These are phyloP conservation scores for Macheiramphus alcinus DNA, from an alignment of 2,113 vertebrate genomes.

Conservation along the genomic window DNA sequence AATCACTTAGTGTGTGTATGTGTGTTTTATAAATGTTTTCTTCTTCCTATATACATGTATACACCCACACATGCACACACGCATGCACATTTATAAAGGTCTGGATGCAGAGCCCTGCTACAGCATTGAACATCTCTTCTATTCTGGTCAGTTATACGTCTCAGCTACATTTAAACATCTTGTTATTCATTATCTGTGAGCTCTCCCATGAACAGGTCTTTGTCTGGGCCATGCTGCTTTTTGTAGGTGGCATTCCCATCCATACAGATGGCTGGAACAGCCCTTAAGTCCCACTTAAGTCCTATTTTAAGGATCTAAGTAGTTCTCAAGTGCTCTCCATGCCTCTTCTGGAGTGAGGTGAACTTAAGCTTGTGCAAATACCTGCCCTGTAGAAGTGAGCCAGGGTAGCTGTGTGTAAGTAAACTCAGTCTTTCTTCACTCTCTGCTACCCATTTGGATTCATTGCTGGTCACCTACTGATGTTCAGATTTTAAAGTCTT, in stretches of 20 bases:
- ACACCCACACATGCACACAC: not conserved
- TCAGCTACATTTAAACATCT: not conserved
- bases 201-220: conserved; percentile 4
- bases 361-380: not conserved
- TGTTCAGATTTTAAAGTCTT: not conserved
- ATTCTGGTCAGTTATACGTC: not conserved
- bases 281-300: conserved; percentile 16
- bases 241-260: conserved; percentile 11
- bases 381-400: not conserved
- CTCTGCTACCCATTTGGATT: not conserved
- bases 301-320: conserved; percentile 8
- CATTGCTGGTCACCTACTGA: not conserved
- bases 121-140: not conserved
- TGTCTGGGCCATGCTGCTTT: not conserved
- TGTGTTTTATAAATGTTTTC: not conserved
- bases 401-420: not conserved
- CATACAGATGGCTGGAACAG: not conserved
- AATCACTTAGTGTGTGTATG: not conserved
- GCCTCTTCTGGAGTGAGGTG: not conserved
- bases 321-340: not conserved
- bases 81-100: fast-evolving
- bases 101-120: not conserved
- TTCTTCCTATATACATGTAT: not conserved
- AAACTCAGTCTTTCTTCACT: not conserved
- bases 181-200: not conserved